phyloP scores from a whole-genome alignment of 2,888 invertebrate genomes.

The Andrena chrysosceles region DNA sequence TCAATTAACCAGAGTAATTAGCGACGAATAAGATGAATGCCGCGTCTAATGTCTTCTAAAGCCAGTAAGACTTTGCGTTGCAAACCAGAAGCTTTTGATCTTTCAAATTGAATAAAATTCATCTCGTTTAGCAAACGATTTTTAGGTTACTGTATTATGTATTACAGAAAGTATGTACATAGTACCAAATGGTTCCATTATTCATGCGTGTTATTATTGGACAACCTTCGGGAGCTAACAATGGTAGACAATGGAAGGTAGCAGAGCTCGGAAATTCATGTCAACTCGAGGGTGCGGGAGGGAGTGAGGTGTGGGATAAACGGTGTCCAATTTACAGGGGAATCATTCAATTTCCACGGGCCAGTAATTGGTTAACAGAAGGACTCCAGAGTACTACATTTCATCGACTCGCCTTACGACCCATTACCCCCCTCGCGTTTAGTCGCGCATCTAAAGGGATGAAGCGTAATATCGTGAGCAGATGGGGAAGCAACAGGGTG shows the following conservation, averaged over 20 bases:
- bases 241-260: background rate
- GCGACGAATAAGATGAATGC: conserved; percentile 37
- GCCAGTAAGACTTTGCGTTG: background rate
- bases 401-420: conserved; percentile 30
- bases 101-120: background rate
- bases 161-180: too few species aligned
- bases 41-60: conserved; percentile 20
- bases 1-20: conserved; percentile 56
- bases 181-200: too few species aligned
- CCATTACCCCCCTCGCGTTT: conserved; percentile 23
- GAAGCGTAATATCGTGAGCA: conserved; percentile 35
- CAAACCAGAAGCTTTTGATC: background rate
- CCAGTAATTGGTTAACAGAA: conserved; percentile 45
- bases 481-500: conserved; percentile 40
- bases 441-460: conserved; percentile 26
- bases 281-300: background rate
- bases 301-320: background rate
- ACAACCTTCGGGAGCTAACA: background rate
- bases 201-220: too few species aligned
- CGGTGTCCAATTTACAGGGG: conserved; percentile 24
- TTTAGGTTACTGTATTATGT: too few species aligned
- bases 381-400: conserved; percentile 16
- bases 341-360: conserved; percentile 45
- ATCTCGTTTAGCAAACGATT: too few species aligned
- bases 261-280: conserved; percentile 1